Conservation (phyloP, 2,797 vertebrate genomes). For the Gobionotothen gibberifrons region DNA sequence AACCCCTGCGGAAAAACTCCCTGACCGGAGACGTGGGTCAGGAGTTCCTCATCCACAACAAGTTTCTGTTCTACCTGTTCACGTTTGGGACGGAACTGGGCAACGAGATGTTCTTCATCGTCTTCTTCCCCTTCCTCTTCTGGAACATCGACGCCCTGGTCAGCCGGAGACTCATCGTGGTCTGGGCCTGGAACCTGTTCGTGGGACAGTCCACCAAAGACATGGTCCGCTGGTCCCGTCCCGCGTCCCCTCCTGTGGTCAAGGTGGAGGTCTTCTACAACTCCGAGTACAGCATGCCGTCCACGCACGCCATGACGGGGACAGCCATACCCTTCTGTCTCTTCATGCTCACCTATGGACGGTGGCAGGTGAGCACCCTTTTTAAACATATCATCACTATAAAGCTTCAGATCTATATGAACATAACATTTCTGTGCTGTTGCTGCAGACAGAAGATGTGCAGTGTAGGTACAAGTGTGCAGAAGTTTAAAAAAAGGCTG, state of each 20-base stretch:
- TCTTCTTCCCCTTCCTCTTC: slow-evolving; percentile 96
- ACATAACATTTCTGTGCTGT: not conserved
- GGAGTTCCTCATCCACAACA: slow-evolving; percentile 90
- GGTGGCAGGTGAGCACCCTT: slow-evolving; percentile 91
- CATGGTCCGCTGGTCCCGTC: slow-evolving; percentile 93
- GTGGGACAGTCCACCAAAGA: slow-evolving; percentile 98
- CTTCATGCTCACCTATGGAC: slow-evolving; percentile 91
- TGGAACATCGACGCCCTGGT: slow-evolving; percentile 96
- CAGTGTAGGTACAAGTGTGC: too few relatives aligned
- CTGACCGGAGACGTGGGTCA: slow-evolving; percentile 91
- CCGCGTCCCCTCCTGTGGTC: slow-evolving; percentile 94
- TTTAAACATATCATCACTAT: not conserved
- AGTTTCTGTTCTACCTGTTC: slow-evolving; percentile 94
- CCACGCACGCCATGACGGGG: slow-evolving; percentile 98
- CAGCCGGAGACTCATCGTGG: slow-evolving; percentile 91
- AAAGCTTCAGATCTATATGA: not conserved
- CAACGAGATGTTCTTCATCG: slow-evolving; percentile 98
- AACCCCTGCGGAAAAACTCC: slow-evolving; percentile 92
- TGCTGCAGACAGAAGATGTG: too few relatives aligned
- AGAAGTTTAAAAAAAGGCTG: too few relatives aligned
- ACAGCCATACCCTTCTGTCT: slow-evolving; percentile 94
- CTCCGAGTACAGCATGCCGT: slow-evolving; percentile 99
- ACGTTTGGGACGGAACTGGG: slow-evolving; percentile 95
- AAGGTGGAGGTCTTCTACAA: slow-evolving; percentile 99
- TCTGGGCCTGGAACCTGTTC: slow-evolving; percentile 98